phyloP scores from a whole-genome alignment of 2,113 vertebrate species.

The Chaetura pelagica region DNA sequence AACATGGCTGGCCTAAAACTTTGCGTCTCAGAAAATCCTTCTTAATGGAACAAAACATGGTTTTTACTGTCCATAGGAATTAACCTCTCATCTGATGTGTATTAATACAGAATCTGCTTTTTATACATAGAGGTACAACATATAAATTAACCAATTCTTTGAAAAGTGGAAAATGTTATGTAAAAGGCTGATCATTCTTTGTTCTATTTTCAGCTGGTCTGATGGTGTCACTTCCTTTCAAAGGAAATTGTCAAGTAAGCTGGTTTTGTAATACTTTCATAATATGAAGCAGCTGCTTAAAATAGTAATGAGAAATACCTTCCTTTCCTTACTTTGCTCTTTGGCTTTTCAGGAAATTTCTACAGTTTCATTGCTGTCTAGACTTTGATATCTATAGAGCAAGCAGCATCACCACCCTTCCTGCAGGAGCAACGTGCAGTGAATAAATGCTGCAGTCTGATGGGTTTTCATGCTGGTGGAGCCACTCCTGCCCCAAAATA shows the following conservation, averaged over 20 bases:
- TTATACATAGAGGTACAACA: not conserved
- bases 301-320: slow-evolving; percentile 5
- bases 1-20: not conserved
- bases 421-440: not conserved
- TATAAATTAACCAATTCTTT: not conserved
- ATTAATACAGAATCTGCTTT: not conserved
- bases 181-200: not conserved
- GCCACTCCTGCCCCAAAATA: not conserved
- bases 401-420: not conserved
- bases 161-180: not conserved
- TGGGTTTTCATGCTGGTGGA: not conserved
- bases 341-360: not conserved
- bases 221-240: slow-evolving; percentile 2
- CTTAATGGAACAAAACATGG: not conserved
- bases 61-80: not conserved
- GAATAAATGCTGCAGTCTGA: not conserved
- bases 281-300: slow-evolving; percentile 7
- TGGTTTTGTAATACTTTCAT: not conserved
- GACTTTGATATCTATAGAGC: not conserved
- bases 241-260: not conserved
- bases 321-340: not conserved
- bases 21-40: not conserved
- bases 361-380: slow-evolving; percentile 8
- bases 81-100: not conserved
- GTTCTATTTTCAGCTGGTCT: not conserved